These are phyloP conservation scores for Allacma fusca DNA, from an alignment of 2,888 invertebrate genomes.

Conservation along the genomic window DNA sequence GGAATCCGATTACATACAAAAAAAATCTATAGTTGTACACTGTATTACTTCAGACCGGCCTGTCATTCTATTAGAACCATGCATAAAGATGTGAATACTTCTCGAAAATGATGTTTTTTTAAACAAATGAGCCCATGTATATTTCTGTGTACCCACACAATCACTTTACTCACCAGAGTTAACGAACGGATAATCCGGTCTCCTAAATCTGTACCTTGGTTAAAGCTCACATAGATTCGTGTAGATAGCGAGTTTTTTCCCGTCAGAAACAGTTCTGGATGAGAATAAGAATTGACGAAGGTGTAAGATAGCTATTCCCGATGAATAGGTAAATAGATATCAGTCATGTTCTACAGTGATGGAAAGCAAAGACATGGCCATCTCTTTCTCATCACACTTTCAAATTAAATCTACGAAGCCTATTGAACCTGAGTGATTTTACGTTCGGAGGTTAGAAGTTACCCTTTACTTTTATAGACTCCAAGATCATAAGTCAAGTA, in stretches of 20 bases:
- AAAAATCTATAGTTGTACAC: no score
- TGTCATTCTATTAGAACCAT: no score
- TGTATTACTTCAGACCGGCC: no score
- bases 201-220: neutral
- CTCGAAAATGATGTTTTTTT: neutral
- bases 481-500: no score
- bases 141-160: neutral
- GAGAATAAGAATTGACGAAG: slow-evolving; percentile 16
- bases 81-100: no score
- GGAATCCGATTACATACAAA: no score
- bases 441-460: neutral
- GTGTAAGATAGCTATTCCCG: slow-evolving; percentile 23
- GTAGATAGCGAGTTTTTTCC: neutral
- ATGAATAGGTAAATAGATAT: slow-evolving; percentile 21
- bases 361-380: slow-evolving; percentile 26
- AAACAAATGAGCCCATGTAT: neutral
- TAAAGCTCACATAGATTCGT: neutral
- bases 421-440: neutral
- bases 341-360: slow-evolving; percentile 30
- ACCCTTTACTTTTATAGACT: no score
- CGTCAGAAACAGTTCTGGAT: neutral
- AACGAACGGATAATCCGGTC: neutral
- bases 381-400: slow-evolving; percentile 27
- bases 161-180: neutral
- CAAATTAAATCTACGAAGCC: neutral